A percentile compares a stretch with the other conserved stretches of the same genome.
Evolutionary conservation across 2,888 invertebrate genomes (phyloP).

Genomic region (Idaea straminata): DNA sequence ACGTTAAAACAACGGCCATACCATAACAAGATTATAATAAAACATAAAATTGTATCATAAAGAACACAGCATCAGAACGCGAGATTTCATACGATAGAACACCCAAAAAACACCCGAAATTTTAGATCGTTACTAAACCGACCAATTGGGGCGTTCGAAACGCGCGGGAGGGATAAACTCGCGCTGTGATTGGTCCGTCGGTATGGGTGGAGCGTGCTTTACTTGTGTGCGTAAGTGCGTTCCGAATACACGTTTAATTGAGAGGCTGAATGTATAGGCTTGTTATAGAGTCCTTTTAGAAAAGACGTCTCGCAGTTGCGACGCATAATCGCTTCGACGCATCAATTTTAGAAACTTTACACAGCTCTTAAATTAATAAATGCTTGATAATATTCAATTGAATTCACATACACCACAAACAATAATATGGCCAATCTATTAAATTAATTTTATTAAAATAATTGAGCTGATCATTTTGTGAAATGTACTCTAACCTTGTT

Average conservation of each 20-base stretch:
- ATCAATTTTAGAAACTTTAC: too few species aligned
- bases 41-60: slow-evolving; percentile 28
- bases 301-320: neutral
- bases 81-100: slow-evolving; percentile 62
- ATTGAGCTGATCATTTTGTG: neutral
- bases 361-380: too few species aligned
- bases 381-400: too few species aligned
- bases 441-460: neutral
- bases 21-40: slow-evolving; percentile 75
- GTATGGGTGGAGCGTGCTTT: slow-evolving; percentile 53
- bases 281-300: neutral
- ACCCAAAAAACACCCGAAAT: slow-evolving; percentile 71
- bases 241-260: slow-evolving; percentile 58
- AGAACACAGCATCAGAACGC: slow-evolving; percentile 35
- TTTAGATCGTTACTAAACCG: slow-evolving; percentile 61
- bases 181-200: slow-evolving; percentile 59
- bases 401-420: too few species aligned
- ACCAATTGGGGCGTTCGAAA: slow-evolving; percentile 55
- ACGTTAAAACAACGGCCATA: slow-evolving; percentile 64
- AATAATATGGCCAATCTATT: neutral
- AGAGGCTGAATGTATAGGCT: slow-evolving; percentile 35
- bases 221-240: slow-evolving; percentile 55
- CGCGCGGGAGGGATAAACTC: slow-evolving; percentile 55
- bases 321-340: neutral
- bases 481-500: slow-evolving; percentile 17